Percentiles rank a stretch among this genome's conserved stretches.
phyloP scores from a whole-genome alignment of 2,113 vertebrate genomes.

The Pavo muticus region DNA sequence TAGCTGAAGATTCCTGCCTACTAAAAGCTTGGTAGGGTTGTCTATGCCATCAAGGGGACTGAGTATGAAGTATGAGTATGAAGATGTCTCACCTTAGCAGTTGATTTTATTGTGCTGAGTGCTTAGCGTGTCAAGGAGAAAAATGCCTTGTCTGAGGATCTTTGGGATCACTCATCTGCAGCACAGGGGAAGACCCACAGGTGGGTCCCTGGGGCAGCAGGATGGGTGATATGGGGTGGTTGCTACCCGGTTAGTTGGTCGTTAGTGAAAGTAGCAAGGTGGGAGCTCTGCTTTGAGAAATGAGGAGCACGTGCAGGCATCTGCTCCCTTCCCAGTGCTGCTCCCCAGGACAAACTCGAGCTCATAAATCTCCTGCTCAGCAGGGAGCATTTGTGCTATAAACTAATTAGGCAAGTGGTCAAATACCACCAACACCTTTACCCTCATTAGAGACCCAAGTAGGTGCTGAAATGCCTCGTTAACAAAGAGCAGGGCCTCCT shows the following conservation, averaged over 20 bases:
- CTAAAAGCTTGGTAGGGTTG: rapidly evolving
- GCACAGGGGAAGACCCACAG: rapidly evolving
- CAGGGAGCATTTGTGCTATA: neutral
- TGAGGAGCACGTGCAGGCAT: neutral
- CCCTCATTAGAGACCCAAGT: slow-evolving; percentile 21
- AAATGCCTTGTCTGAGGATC: neutral
- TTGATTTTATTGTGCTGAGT: neutral
- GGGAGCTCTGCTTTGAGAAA: neutral
- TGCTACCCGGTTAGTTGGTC: rapidly evolving
- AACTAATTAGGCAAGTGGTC: slow-evolving; percentile 20
- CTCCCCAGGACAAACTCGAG: neutral
- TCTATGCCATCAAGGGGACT: rapidly evolving
- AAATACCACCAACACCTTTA: neutral
- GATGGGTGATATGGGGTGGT: no score
- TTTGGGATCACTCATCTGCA: neutral
- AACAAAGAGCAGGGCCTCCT: neutral
- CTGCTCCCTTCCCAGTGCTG: neutral
- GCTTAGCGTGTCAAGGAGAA: neutral
- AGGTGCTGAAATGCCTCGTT: slow-evolving; percentile 33
- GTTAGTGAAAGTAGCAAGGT: no score
- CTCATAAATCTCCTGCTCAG: neutral
- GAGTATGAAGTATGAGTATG: neutral
- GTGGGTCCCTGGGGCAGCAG: rapidly evolving
- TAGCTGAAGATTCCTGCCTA: neutral
- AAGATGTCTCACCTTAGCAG: neutral